Evolutionary conservation across 1,140 invertebrate genomes (phyloP), one percentile per base, ranked within the genome.

Genomic region (Apolygus lucorum): DNA sequence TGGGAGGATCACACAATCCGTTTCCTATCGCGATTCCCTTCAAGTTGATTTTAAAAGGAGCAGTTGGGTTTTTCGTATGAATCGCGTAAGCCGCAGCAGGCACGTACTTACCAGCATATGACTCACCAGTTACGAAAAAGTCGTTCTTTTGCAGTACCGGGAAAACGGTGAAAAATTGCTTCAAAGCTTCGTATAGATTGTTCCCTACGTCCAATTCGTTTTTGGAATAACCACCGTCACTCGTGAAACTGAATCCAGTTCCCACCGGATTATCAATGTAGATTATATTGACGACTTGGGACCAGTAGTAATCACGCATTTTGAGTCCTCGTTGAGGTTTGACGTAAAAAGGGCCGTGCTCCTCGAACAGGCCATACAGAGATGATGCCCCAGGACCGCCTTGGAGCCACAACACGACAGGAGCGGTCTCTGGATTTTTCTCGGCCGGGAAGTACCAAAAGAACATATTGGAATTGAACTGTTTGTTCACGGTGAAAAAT

Each of bases 201-300:
- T 83, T 78, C 0, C 87, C 88, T 0, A 91, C 86, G 73, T 86
- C 81, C 0, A 80, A 82, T 77, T 91, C 84, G 75, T 89, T 85
- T 11, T 74, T 82, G 0, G 85, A 87, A 75, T 88, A 91, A 1
- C 89, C 88, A 59, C 77, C 79, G 2, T 85, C 52, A 52, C 27
- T 22, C 1, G 85, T 82, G 72, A 89, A 90, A 75, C 89, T 91
- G 73, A 85, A 91, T 1, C 90, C 89, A 22, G 90, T 89, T 1
- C 90, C 90, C 52, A 92, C 91, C 2, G 92, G 93, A 78, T 92
- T 94, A 76, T 95, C 93, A 68, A 96, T 89, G 75, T 91, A 95
- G 21, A 95, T 81, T 27, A 95, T 75, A 75, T 90, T 88, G 74
- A 90, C 88, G 2, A 82, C 84, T 17, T 82, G 79, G 67, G 85